Evolutionary conservation across 2,797 vertebrate genomes (phyloP).

Genomic region (Falco berigora): DNA sequence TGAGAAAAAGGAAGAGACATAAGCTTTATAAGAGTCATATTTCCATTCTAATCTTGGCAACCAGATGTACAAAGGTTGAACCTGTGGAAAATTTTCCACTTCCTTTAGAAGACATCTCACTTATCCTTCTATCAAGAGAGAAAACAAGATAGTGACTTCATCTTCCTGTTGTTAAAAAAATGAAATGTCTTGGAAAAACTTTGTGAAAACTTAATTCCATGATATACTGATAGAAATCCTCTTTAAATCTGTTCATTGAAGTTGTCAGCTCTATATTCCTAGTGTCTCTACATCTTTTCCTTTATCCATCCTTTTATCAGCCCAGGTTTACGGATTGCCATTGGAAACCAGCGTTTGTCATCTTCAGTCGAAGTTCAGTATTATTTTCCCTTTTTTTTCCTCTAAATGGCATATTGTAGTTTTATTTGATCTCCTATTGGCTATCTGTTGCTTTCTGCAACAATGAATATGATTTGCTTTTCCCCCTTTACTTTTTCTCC

Average conservation of each 20-base stretch:
- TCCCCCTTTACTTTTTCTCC: background rate
- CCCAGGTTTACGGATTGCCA: background rate
- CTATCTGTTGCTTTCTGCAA: background rate
- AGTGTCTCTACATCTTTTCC: background rate
- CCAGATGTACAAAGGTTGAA: background rate
- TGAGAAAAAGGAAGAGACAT: background rate
- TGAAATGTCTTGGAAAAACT: background rate
- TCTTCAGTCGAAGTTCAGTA: background rate
- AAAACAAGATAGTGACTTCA: background rate
- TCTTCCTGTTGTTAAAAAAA: background rate
- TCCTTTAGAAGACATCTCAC: background rate
- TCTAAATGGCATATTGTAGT: background rate
- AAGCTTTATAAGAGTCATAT: background rate
- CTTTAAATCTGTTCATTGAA: background rate
- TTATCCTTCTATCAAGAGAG: background rate
- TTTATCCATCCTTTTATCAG: background rate
- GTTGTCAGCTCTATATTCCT: background rate
- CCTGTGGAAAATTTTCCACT: background rate
- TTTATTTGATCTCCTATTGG: background rate
- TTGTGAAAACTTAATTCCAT: background rate
- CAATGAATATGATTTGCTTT: background rate
- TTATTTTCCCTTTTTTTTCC: background rate
- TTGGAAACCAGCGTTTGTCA: background rate
- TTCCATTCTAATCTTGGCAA: background rate
- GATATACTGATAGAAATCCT: background rate